Evolutionary conservation across 1,140 invertebrate species (phyloP), one percentile per base, ranked within the genome.

Genomic region (Sitobion miscanthi): DNA sequence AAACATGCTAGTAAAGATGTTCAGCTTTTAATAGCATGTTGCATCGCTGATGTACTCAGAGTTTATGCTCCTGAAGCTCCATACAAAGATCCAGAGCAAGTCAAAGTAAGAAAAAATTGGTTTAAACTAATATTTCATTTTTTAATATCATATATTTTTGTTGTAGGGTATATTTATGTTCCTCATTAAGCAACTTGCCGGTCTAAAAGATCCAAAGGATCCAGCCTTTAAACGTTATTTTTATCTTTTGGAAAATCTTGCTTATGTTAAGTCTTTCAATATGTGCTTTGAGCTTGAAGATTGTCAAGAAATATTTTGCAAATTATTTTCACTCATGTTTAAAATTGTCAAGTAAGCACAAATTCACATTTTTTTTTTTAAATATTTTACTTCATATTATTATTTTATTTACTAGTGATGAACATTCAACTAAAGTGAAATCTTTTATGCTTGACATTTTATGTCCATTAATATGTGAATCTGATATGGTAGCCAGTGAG

Each of bases 41-140:
- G 99, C 95, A 98, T 99, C 94, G 99, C 99, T 49, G 99, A 99
- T 96, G 98, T 99, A 45, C 96, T 99, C 77, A 96, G 99, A 94
- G 98, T 99, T n/a, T 99, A 99, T 96, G 99, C 99, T 20, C 99
- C 99, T n/a, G 99, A 99, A 95, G 98, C 99, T 93, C 99, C 99
- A 0, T 99, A 99, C 95, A 99, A 99, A 95, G 98, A 99, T 95
- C 97, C 98, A 62, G 97, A 98, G 93, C 98, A 99, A 96, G 97
- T 99, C 89, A 98, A 98, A 95, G 96, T 96, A 94, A 94, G 94
- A 93, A 25, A n/a, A 87, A 25, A 52, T 42, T 89, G 77, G 47
- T n/a, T 62, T 87, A 85, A 94, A 92, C 94, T 93, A 91, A 83
- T 25, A 8, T 49, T 54, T 38, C 35, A 62, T n/a, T 21, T 54